Conservation (phyloP, 1,140 invertebrate genomes). For the Drosophila kohkoa region DNA sequence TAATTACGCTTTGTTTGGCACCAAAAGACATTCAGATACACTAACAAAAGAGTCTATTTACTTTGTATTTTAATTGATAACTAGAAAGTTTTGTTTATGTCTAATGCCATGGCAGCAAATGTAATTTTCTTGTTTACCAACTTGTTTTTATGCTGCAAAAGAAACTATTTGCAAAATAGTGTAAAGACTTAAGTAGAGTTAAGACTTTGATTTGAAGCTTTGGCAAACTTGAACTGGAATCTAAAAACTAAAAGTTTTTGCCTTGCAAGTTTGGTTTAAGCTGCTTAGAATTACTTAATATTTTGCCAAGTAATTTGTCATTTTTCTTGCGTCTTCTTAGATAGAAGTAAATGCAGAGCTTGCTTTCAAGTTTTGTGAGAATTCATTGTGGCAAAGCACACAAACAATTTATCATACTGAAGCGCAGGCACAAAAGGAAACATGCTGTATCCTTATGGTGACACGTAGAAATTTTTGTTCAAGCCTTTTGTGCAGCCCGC, state of each 20-base stretch:
- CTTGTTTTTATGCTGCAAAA: background rate
- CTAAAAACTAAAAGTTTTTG: too few relatives aligned
- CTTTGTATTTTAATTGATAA: background rate
- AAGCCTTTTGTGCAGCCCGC: conserved; percentile 7
- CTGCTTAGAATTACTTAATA: too few relatives aligned
- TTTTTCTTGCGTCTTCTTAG: too few relatives aligned
- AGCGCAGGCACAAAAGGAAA: background rate
- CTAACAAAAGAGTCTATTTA: background rate
- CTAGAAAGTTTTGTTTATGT: background rate
- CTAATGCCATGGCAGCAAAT: background rate
- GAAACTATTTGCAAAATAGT: too few relatives aligned
- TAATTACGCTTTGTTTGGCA: conserved; percentile 5
- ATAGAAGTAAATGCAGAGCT: too few relatives aligned
- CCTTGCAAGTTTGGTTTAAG: too few relatives aligned
- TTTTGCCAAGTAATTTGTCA: too few relatives aligned
- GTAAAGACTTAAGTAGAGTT: too few relatives aligned
- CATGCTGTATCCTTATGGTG: background rate
- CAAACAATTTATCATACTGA: conserved; percentile 7
- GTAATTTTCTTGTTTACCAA: background rate
- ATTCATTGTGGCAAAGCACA: background rate
- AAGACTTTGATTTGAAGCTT: too few relatives aligned
- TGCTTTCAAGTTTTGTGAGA: background rate
- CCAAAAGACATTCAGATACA: background rate
- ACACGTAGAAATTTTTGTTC: background rate
- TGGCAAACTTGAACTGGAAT: too few relatives aligned